phyloP scores from a whole-genome alignment of 2,888 invertebrate species.

The Pardosa pseudoannulata region DNA sequence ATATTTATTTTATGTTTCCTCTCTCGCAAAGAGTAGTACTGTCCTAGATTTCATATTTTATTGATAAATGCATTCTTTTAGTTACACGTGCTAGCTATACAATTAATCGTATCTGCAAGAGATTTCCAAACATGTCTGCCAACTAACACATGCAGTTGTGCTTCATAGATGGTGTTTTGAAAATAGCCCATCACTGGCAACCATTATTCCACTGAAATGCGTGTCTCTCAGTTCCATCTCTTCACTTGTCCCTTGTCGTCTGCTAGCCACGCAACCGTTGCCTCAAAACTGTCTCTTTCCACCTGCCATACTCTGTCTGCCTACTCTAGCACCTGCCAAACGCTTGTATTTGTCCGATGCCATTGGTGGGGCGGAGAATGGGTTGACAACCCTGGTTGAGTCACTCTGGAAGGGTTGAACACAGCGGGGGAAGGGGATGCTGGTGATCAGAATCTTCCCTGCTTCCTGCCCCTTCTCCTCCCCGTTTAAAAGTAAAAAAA shows the following conservation, averaged over 20 bases:
- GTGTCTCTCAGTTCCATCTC: not conserved
- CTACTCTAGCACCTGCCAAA: conserved; percentile 66
- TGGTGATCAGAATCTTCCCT: conserved; percentile 21
- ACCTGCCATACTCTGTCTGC: conserved; percentile 61
- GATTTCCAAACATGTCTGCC: no score
- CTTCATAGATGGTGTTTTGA: no score
- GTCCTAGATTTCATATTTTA: no score
- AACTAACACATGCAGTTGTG: no score
- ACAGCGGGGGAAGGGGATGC: conserved; percentile 15
- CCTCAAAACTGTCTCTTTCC: conserved; percentile 56
- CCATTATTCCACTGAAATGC: not conserved
- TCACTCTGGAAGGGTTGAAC: conserved; percentile 52
- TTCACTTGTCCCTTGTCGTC: not conserved
- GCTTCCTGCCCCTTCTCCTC: not conserved
- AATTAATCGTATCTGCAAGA: no score
- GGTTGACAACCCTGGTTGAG: conserved; percentile 33
- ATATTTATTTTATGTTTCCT: no score
- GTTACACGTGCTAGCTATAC: no score
- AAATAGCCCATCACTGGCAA: no score
- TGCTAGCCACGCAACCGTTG: not conserved
- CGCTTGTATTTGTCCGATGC: conserved; percentile 16
- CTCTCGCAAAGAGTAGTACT: no score
- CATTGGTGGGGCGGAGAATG: not conserved
- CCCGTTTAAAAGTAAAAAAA: not conserved
- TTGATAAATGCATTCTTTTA: no score